Evolutionary conservation across 2,888 invertebrate genomes (phyloP), one percentile per base, ranked within the genome.

Genomic region (Lucinisca nassula): DNA sequence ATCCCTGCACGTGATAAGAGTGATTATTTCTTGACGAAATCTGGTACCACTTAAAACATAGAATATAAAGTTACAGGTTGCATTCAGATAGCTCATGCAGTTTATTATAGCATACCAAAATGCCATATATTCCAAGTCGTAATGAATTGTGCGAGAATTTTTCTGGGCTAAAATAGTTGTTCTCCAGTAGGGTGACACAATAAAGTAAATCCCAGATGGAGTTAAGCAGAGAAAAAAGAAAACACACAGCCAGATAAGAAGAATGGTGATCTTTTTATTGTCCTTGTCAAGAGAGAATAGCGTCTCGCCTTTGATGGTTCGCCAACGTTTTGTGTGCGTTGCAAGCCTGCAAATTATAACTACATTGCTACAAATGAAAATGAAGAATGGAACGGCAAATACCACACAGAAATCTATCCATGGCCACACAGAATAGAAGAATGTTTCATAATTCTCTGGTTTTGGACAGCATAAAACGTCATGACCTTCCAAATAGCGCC

Each of bases 1-100:
- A 10, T 55, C 24, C 30, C 79, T 45, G 55, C 89, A 89, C 6
- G 70, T 67, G 14, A 92, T 85, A 70, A 94, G 76, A 21, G 67
- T 75, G 55, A 79, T 80, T 10, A 94, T 76, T 49, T 93, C 93
- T 3, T 87, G 78, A 32, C 94, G 82, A 84, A 94, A 94, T 45
- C 87, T 88, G 17, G 92, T 82, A 0, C 94, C 94, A 35, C 92
- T 93, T 27, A 93, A 74, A 40, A 92, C 92, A 82, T 94, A 94
- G 32, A 93, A 74, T n/a, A 93, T 55, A 80, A 94, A 94, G 82
- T 93, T 93, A 55, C 90, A 82, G 38, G 92, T 88, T 74, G 93
- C 92, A 78, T 93, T 93, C 14, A 92, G 84, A 79, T 93, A 94
- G 83, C 90, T 88, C 0, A 93, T 70, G 35, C 92, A 79, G 72